phyloP scores from a whole-genome alignment of 2,113 vertebrate species.

The Strigops habroptila region DNA sequence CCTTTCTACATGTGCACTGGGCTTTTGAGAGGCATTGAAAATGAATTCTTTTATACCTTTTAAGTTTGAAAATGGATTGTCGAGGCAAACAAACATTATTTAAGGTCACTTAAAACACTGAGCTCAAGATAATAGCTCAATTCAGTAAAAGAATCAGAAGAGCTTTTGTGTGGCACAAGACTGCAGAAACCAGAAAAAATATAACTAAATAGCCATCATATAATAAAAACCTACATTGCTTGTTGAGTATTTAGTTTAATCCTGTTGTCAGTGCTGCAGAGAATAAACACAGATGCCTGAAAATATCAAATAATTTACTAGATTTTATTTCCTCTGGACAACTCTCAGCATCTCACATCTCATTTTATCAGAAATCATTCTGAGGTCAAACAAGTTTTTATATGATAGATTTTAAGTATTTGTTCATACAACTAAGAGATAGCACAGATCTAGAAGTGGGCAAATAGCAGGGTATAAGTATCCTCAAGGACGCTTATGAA shows the following conservation, averaged over 20 bases:
- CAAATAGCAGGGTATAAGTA: not conserved
- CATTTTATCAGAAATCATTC: conserved; percentile 68
- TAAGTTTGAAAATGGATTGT: conserved; percentile 28
- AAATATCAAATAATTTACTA: conserved; percentile 66
- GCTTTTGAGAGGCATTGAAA: conserved; percentile 26
- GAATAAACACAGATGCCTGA: conserved; percentile 54
- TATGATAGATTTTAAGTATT: conserved; percentile 55
- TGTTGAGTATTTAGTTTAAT: conserved; percentile 56
- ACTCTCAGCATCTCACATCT: conserved; percentile 36
- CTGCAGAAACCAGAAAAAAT: conserved; percentile 28
- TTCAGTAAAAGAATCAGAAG: not conserved
- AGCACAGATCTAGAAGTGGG: conserved; percentile 21
- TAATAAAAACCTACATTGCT: conserved; percentile 29
- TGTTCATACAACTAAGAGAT: conserved; percentile 55
- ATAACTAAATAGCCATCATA: conserved; percentile 36
- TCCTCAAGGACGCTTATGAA: not conserved
- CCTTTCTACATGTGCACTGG: not conserved
- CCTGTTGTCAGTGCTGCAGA: conserved; percentile 44
- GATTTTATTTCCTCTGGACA: conserved; percentile 59
- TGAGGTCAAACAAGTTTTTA: conserved; percentile 67
- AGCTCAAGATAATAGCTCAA: conserved; percentile 28
- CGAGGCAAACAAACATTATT: conserved; percentile 11
- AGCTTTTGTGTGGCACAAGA: not conserved
- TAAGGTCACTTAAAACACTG: conserved; percentile 39
- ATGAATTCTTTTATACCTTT: conserved; percentile 19